Percentiles rank a stretch among this genome's conserved stretches.
Evolutionary conservation across 2,797 vertebrate genomes (phyloP).

Genomic region (Lacerta viridis): DNA sequence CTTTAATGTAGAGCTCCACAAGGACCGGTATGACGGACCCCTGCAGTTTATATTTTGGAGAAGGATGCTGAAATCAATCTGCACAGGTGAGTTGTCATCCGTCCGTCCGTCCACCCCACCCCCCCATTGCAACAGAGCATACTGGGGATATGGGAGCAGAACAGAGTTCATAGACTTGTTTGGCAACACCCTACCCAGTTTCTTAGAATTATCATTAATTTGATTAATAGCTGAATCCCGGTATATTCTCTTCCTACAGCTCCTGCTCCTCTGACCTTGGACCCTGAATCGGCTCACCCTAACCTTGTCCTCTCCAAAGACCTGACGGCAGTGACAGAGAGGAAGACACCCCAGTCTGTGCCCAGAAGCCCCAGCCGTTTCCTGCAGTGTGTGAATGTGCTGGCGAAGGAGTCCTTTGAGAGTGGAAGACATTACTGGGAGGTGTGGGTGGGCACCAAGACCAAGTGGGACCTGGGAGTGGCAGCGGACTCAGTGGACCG

Average conservation of each 20-base stretch:
- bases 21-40: constrained; percentile 81
- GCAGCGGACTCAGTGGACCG: constrained; percentile 83
- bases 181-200: rapidly evolving
- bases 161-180: rapidly evolving
- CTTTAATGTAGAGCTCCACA: constrained; percentile 78
- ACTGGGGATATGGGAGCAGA: neutral
- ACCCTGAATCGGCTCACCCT: constrained; percentile 87
- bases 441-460: constrained; percentile 86
- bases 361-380: constrained; percentile 80
- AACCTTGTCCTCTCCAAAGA: constrained; percentile 85
- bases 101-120: too few species aligned
- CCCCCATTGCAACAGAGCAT: rapidly evolving
- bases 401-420: constrained; percentile 81
- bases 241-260: constrained; percentile 68
- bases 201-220: too few species aligned
- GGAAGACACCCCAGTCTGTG: constrained; percentile 54
- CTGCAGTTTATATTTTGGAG: constrained; percentile 89
- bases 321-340: constrained; percentile 83
- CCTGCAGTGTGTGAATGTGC: constrained; percentile 86
- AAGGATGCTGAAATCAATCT: constrained; percentile 84
- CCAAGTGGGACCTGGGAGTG: constrained; percentile 91
- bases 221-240: neutral
- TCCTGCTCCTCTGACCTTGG: constrained; percentile 84
- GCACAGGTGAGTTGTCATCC: constrained; percentile 77
- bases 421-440: constrained; percentile 89